Percentiles rank a stretch among this genome's conserved stretches.
Conservation (phyloP, 2,888 invertebrate species). For the Orthosia gracilis region DNA sequence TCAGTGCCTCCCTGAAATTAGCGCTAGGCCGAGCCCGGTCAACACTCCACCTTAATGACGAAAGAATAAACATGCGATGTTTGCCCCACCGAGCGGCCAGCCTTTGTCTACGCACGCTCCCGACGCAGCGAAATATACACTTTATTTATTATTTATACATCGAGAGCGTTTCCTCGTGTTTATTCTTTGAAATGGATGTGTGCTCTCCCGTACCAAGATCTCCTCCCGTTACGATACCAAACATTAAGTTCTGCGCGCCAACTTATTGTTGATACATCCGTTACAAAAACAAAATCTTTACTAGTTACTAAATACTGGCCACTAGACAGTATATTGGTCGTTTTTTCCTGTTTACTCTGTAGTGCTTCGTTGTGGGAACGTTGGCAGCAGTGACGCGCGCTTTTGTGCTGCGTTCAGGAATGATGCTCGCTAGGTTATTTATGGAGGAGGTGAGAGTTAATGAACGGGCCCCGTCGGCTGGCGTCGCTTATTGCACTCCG, state of each 20-base stretch:
- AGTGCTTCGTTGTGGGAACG: slow-evolving; percentile 74
- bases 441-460: slow-evolving; percentile 86
- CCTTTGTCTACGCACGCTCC: slow-evolving; percentile 87
- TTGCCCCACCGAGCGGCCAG: slow-evolving; percentile 80
- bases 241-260: slow-evolving; percentile 76
- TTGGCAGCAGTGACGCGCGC: slow-evolving; percentile 73
- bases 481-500: slow-evolving; percentile 89
- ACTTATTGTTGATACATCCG: slow-evolving; percentile 77
- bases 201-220: slow-evolving; percentile 75
- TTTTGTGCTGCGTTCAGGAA: slow-evolving; percentile 75
- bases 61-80: slow-evolving; percentile 87
- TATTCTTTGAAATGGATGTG: slow-evolving; percentile 89
- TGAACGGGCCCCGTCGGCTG: slow-evolving; percentile 85
- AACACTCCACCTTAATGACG: slow-evolving; percentile 89
- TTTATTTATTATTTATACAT: slow-evolving; percentile 90
- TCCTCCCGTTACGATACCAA: slow-evolving; percentile 76
- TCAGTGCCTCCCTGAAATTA: slow-evolving; percentile 84
- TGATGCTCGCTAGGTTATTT: slow-evolving; percentile 80
- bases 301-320: slow-evolving; percentile 74
- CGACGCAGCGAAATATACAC: slow-evolving; percentile 86
- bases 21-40: slow-evolving; percentile 81
- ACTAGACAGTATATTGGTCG: slow-evolving; percentile 79
- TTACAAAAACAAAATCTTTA: slow-evolving; percentile 81
- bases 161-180: slow-evolving; percentile 87
- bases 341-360: slow-evolving; percentile 78